A percentile compares a stretch with the other conserved stretches of the same genome.
Conservation (phyloP, 2,888 invertebrate genomes). For the Lissocephala sabroskyi region DNA sequence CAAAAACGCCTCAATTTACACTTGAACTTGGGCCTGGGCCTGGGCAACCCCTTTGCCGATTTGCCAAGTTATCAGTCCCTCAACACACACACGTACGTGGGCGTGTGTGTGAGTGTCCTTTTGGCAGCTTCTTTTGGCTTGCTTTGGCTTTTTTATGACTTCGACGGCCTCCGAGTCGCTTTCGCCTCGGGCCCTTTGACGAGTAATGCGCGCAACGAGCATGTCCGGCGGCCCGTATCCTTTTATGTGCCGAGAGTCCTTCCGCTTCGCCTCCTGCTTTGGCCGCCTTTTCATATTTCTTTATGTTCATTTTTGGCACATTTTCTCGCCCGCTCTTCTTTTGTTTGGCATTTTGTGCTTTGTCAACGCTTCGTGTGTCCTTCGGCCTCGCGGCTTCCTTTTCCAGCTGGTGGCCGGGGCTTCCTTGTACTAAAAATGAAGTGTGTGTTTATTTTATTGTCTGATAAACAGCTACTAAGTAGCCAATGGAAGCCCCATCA, state of each 20-base stretch:
- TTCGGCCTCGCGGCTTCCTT: no score
- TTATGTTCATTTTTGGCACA: not conserved
- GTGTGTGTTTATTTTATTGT: conserved; percentile 65
- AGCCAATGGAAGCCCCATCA: no score
- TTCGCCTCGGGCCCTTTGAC: no score
- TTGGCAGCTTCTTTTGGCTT: not conserved
- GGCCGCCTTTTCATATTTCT: conserved; percentile 2
- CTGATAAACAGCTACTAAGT: conserved; percentile 54
- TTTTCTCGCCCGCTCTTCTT: not conserved
- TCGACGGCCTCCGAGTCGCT: no score
- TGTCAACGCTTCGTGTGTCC: no score
- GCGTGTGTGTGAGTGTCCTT: not conserved
- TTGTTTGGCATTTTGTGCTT: conserved; percentile 2
- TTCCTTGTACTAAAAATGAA: conserved; percentile 21
- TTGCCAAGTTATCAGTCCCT: not conserved
- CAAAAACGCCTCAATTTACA: conserved; percentile 42
- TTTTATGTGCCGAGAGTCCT: not conserved
- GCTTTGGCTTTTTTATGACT: conserved; percentile 10
- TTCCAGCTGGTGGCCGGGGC: no score
- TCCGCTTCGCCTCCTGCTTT: not conserved
- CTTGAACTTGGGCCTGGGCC: no score
- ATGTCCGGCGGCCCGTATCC: no score
- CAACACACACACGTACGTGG: no score
- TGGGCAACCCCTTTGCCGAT: conserved; percentile 12
- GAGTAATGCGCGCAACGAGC: no score